A percentile compares a stretch with the other conserved stretches of the same genome.
These are phyloP conservation scores for Aporrectodea caliginosa DNA, from an alignment of 1,140 invertebrate genomes.

Conservation along the genomic window DNA sequence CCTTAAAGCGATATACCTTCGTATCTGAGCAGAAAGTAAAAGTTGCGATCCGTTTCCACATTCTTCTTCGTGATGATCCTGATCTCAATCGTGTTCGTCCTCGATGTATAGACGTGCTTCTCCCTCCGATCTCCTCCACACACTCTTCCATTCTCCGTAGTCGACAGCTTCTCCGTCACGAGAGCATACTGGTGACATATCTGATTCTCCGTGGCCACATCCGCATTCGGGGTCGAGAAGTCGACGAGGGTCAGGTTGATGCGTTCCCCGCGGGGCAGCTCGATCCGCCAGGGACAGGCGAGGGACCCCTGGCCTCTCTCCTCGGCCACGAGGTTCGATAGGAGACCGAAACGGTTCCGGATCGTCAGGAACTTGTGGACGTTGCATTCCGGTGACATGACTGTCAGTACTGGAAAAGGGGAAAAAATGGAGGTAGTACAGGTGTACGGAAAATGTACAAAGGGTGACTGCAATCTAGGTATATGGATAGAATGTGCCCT, in stretches of 20 bases:
- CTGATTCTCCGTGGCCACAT: background rate
- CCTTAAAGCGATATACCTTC: conserved; percentile 14
- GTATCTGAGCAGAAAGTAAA: conserved; percentile 19
- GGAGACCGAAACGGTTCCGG: conserved; percentile 6
- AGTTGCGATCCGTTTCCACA: background rate
- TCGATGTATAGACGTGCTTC: conserved; percentile 20
- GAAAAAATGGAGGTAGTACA: too few species aligned
- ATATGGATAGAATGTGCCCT: too few species aligned
- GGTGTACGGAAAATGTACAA: too few species aligned
- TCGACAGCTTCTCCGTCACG: conserved; percentile 21
- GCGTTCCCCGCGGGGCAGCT: conserved; percentile 17
- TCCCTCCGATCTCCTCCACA: conserved; percentile 22
- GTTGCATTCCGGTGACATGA: background rate
- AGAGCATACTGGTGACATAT: conserved; percentile 19
- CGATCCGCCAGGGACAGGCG: conserved; percentile 28
- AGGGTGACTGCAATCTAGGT: too few species aligned
- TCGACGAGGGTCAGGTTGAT: conserved; percentile 31
- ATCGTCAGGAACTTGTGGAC: background rate
- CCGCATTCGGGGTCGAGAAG: conserved; percentile 21
- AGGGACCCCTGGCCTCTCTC: background rate
- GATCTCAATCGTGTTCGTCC: conserved; percentile 26
- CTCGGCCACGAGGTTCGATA: conserved; percentile 12
- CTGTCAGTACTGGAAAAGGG: background rate
- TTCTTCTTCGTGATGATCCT: conserved; percentile 19
- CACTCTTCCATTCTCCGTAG: conserved; percentile 15